Conservation (phyloP, 1,140 invertebrate genomes). For the Panonychus citri region DNA sequence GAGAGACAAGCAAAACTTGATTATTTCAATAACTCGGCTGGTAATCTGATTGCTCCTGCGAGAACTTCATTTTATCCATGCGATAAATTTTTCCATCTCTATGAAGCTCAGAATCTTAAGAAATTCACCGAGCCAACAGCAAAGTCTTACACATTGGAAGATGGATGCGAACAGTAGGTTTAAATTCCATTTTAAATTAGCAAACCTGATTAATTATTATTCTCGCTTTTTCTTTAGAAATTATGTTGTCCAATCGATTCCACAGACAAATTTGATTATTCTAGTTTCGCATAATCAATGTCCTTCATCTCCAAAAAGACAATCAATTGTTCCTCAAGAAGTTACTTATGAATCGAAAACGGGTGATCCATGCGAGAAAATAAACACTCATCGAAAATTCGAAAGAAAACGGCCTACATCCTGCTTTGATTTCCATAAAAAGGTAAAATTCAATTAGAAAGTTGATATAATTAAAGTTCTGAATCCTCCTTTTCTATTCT, state of each 20-base stretch:
- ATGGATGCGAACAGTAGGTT: not conserved
- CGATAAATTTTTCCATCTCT: slow-evolving; percentile 62
- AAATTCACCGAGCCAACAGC: not conserved
- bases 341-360: slow-evolving; percentile 26
- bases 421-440: slow-evolving; percentile 66
- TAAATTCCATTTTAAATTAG: slow-evolving; percentile 14
- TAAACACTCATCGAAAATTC: slow-evolving; percentile 23
- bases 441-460: no score
- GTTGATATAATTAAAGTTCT: no score
- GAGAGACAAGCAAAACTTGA: not conserved
- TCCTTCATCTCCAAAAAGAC: slow-evolving; percentile 51
- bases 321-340: slow-evolving; percentile 41
- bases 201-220: slow-evolving; percentile 4
- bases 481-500: no score
- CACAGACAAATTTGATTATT: slow-evolving; percentile 65
- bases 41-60: slow-evolving; percentile 1
- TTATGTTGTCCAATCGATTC: slow-evolving; percentile 77
- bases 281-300: slow-evolving; percentile 74
- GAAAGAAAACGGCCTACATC: slow-evolving; percentile 16
- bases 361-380: not conserved
- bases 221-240: slow-evolving; percentile 32
- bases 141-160: not conserved
- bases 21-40: not conserved
- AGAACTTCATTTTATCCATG: slow-evolving; percentile 33
- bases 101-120: slow-evolving; percentile 38